A percentile compares a stretch with the other conserved stretches of the same genome.
These are phyloP conservation scores for Calephelis nemesis DNA, from an alignment of 1,140 invertebrate species.

Conservation along the genomic window DNA sequence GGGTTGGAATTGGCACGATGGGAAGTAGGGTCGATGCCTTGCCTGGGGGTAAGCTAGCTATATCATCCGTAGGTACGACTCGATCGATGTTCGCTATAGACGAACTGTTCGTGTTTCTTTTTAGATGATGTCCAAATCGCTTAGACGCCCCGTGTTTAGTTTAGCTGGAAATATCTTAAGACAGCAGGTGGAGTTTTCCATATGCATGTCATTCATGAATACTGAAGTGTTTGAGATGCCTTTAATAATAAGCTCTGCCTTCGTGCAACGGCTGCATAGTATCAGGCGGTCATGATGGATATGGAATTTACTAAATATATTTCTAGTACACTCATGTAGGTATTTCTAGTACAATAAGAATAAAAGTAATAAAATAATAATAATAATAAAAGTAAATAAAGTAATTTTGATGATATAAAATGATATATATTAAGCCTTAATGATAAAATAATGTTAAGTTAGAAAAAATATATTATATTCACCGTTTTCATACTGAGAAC, in stretches of 20 bases:
- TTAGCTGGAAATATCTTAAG: conserved; percentile 35
- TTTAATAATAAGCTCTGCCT: background rate
- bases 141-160: conserved; percentile 33
- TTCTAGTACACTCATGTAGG: too few relatives aligned
- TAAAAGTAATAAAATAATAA: too few relatives aligned
- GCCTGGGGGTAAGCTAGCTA: conserved; percentile 60
- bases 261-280: background rate
- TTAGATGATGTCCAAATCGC: conserved; percentile 47
- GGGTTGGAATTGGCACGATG: conserved; percentile 35
- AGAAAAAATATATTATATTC: too few relatives aligned
- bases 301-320: too few relatives aligned
- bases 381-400: too few relatives aligned
- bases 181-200: conserved; percentile 29
- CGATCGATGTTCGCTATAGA: conserved; percentile 65
- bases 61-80: conserved; percentile 65
- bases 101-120: conserved; percentile 53
- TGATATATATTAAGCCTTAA: too few relatives aligned
- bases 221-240: background rate
- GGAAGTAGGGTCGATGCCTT: conserved; percentile 52
- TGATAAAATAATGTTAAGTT: too few relatives aligned
- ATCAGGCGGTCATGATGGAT: background rate
- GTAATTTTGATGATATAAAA: too few relatives aligned
- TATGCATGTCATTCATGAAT: conserved; percentile 28
- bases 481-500: too few relatives aligned
- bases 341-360: too few relatives aligned